phyloP scores from a whole-genome alignment of 1,140 invertebrate genomes.

The Cydia amplana region DNA sequence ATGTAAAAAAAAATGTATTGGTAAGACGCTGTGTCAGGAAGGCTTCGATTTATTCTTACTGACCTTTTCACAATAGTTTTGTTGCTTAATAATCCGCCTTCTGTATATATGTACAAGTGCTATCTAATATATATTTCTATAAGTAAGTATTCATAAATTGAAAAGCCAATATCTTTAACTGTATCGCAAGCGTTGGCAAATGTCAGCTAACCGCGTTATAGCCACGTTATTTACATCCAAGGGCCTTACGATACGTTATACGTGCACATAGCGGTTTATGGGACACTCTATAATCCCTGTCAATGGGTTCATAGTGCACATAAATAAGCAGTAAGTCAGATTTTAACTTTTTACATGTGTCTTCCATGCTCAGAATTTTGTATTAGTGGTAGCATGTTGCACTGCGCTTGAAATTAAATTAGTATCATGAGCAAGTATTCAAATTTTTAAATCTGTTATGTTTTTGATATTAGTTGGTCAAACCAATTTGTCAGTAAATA shows the following conservation, averaged over 20 bases:
- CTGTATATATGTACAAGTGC: too few species aligned
- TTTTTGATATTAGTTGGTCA: too few species aligned
- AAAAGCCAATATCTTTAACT: not conserved
- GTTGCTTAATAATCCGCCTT: too few species aligned
- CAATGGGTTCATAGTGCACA: constrained; percentile 19
- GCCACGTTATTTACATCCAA: constrained; percentile 10
- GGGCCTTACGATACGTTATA: not conserved
- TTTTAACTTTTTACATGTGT: not conserved
- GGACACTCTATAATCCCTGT: constrained; percentile 21
- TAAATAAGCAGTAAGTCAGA: not conserved
- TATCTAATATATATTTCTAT: too few species aligned
- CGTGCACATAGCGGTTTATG: constrained; percentile 18
- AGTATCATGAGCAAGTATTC: not conserved
- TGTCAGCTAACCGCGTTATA: constrained; percentile 1
- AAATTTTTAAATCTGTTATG: not conserved
- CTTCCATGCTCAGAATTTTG: too few species aligned
- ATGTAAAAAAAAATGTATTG: too few species aligned
- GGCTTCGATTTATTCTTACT: too few species aligned
- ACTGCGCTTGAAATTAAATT: too few species aligned
- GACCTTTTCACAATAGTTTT: too few species aligned
- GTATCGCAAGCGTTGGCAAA: not conserved
- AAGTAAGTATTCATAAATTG: not conserved
- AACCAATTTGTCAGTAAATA: too few species aligned
- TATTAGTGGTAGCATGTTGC: not conserved
- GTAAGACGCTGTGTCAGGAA: too few species aligned